phyloP scores from a whole-genome alignment of 2,888 invertebrate genomes.

The Alcis repandata region DNA sequence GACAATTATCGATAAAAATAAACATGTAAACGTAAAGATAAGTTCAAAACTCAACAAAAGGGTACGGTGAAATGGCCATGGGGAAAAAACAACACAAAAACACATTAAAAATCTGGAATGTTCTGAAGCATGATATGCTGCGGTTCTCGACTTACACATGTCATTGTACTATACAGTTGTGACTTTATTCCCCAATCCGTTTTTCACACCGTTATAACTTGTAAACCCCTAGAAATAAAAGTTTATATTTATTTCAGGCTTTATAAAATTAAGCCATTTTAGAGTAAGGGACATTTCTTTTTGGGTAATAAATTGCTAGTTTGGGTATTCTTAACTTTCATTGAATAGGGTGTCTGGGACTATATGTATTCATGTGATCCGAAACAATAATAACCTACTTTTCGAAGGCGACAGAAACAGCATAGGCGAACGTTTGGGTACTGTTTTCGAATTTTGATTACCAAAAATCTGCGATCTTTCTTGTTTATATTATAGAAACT shows the following conservation, averaged over 20 bases:
- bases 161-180: conserved; percentile 82
- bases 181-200: conserved; percentile 82
- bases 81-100: conserved; percentile 59
- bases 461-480: too few species aligned
- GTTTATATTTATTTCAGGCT: conserved; percentile 42
- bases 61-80: conserved; percentile 43
- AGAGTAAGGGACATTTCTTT: background rate
- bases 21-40: background rate
- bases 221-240: conserved; percentile 85
- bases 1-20: background rate
- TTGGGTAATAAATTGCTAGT: too few species aligned
- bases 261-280: background rate
- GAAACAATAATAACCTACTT: too few species aligned
- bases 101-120: conserved; percentile 45
- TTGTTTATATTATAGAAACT: too few species aligned
- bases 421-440: too few species aligned
- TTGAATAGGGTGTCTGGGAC: too few species aligned
- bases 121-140: conserved; percentile 66
- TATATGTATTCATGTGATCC: too few species aligned
- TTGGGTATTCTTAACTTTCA: too few species aligned
- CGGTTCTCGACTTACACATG: conserved; percentile 74
- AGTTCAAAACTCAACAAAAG: conserved; percentile 6
- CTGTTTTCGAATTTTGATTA: too few species aligned
- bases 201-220: conserved; percentile 85
- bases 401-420: too few species aligned